Evolutionary conservation across 2,888 invertebrate genomes (phyloP), one percentile per base, ranked within the genome.

Genomic region (Rhagium mordax): DNA sequence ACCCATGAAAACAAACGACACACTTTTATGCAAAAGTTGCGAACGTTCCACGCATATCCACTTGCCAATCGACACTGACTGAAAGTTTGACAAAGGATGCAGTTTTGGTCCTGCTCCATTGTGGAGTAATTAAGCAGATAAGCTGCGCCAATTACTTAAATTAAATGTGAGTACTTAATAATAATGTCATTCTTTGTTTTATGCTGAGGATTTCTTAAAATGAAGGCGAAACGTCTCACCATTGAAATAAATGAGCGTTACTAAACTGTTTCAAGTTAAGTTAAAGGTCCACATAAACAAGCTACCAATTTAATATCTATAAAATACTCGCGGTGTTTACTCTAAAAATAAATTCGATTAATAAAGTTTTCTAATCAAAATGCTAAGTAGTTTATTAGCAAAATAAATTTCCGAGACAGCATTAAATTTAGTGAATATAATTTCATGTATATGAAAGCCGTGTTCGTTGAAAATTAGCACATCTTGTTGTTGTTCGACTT

Each of bases 311-410:
- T 3, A n/a, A 41, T 41, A 41, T 41, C n/a, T 41, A 41, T 41
- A n/a, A 41, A 41, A 41, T 41, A 41, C 41, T 2, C 4, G 13
- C 13, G 24, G n/a, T 55, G 59, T 59, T 59, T 59, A 29, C 16
- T 27, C 18, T 2, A 16, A 29, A 8, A 59, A 59, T 27, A 16
- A 41, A 47, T 61, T 64, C 27, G 6, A 49, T 65, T 65, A 64
- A 65, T 65, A 65, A 65, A 65, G 51, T 65, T 65, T 65, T 33
- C 27, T 65, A 53, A 65, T 65, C 51, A 65, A 65, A 49, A 65
- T 53, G 65, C 53, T 65, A 53, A 65, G 24, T 29, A 53, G 29
- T 53, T 65, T 65, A 65, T 65, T 65, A 65, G 65, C 65, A 53
- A 53, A 51, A 33, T 53, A 65, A 49, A 53, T 65, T 65, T 53